These are phyloP conservation scores for Timema podura DNA, from an alignment of 2,888 invertebrate species.

Conservation along the genomic window DNA sequence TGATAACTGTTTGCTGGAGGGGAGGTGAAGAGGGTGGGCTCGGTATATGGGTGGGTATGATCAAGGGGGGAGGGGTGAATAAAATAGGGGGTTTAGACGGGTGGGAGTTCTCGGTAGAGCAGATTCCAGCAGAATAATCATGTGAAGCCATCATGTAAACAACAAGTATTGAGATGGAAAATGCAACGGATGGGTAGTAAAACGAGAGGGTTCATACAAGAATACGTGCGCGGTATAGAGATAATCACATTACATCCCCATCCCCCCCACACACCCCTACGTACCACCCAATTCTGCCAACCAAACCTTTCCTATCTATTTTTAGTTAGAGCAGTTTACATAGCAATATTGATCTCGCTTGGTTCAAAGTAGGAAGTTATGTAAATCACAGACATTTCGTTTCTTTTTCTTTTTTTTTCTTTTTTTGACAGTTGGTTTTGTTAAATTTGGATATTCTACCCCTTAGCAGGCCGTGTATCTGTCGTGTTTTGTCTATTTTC, in stretches of 20 bases:
- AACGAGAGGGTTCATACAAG: background rate
- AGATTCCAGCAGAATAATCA: conserved; percentile 12
- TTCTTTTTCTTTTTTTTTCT: no score
- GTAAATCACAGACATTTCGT: no score
- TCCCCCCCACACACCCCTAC: background rate
- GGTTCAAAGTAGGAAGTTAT: background rate
- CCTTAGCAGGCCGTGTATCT: no score
- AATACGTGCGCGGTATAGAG: background rate
- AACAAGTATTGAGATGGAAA: no score
- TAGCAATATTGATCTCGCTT: conserved; percentile 5
- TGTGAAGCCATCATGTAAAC: background rate
- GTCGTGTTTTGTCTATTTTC: no score
- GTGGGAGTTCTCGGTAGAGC: background rate
- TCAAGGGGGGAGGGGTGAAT: conserved; percentile 6
- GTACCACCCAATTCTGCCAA: background rate
- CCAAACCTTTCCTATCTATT: conserved; percentile 5
- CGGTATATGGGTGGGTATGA: background rate
- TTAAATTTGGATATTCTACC: no score
- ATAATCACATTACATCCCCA: background rate
- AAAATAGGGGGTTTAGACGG: conserved; percentile 1
- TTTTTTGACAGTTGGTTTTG: no score
- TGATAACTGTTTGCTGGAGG: conserved; percentile 26
- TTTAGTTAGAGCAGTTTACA: conserved; percentile 7
- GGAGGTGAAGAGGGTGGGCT: background rate
- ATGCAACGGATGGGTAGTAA: no score